Percentiles rank a stretch among this genome's conserved stretches.
phyloP scores from a whole-genome alignment of 2,797 vertebrate genomes.

The Rhinogobio ventralis region DNA sequence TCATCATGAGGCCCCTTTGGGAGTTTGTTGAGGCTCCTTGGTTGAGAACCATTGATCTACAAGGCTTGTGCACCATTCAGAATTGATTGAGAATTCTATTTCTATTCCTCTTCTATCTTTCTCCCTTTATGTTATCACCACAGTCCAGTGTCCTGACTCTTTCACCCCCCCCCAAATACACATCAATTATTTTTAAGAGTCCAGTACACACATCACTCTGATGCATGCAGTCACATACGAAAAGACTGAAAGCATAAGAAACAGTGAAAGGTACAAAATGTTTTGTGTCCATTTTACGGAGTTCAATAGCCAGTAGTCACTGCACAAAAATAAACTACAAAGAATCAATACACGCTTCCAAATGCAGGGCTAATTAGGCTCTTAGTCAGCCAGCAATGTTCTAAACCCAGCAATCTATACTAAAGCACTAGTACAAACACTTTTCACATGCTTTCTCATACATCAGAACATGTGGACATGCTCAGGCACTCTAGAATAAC shows the following conservation, averaged over 20 bases:
- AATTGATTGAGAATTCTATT: neutral
- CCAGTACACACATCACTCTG: slow-evolving; percentile 1
- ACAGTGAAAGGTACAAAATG: slow-evolving; percentile 1
- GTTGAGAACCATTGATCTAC: no score
- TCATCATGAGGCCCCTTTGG: neutral
- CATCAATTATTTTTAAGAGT: slow-evolving; percentile 22
- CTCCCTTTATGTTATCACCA: neutral
- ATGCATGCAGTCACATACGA: neutral
- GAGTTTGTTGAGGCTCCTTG: neutral
- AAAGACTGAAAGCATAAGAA: slow-evolving; percentile 16
- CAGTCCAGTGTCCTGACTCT: neutral
- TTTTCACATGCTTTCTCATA: neutral
- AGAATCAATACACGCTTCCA: neutral
- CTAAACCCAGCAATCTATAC: slow-evolving; percentile 30
- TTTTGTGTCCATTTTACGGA: slow-evolving; percentile 22
- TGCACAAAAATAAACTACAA: slow-evolving; percentile 7
- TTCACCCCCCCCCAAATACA: neutral
- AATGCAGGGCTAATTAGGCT: slow-evolving; percentile 19
- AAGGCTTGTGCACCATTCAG: neutral
- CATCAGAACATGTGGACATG: slow-evolving; percentile 1
- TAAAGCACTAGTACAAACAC: slow-evolving; percentile 22
- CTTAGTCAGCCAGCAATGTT: slow-evolving; percentile 33
- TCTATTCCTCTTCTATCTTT: neutral
- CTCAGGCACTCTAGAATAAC: neutral
- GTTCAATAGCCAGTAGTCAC: slow-evolving; percentile 33